Percentiles rank a stretch among this genome's conserved stretches.
Conservation (phyloP, 2,797 vertebrate species). For the Valencia hispanica region DNA sequence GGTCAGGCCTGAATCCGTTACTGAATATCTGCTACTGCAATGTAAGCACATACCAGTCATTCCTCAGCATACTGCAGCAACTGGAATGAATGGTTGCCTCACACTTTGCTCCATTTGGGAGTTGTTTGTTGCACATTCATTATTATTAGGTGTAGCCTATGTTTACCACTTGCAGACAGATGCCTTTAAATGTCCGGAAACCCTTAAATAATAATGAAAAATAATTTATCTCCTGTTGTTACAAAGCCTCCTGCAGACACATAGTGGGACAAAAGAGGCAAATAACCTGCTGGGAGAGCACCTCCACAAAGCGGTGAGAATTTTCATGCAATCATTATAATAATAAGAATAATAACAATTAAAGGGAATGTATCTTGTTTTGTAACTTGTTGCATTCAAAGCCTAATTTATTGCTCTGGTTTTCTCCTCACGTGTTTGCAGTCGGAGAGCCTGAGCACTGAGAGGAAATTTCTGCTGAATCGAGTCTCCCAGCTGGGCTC, state of each 20-base stretch:
- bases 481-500: conserved; percentile 74
- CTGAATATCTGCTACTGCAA: conserved; percentile 38
- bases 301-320: conserved; percentile 77
- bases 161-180: conserved; percentile 26
- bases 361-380: neutral
- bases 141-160: conserved; percentile 19
- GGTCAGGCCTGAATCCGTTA: conserved; percentile 31
- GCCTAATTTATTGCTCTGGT: neutral
- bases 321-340: neutral
- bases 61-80: conserved; percentile 38
- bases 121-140: conserved; percentile 38
- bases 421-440: conserved; percentile 31
- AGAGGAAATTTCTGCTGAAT: conserved; percentile 74
- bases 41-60: conserved; percentile 49
- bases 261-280: conserved; percentile 72
- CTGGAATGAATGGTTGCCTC: conserved; percentile 43
- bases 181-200: neutral
- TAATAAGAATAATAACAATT: too few relatives aligned
- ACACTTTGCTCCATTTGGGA: conserved; percentile 23
- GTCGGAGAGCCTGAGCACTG: conserved; percentile 74
- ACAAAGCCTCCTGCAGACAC: conserved; percentile 74
- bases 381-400: conserved; percentile 6
- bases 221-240: neutral
- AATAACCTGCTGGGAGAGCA: conserved; percentile 75
- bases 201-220: neutral